Percentiles rank a stretch among this genome's conserved stretches.
Evolutionary conservation across 2,888 invertebrate species (phyloP).

Genomic region (Megaustenia siamemsis): DNA sequence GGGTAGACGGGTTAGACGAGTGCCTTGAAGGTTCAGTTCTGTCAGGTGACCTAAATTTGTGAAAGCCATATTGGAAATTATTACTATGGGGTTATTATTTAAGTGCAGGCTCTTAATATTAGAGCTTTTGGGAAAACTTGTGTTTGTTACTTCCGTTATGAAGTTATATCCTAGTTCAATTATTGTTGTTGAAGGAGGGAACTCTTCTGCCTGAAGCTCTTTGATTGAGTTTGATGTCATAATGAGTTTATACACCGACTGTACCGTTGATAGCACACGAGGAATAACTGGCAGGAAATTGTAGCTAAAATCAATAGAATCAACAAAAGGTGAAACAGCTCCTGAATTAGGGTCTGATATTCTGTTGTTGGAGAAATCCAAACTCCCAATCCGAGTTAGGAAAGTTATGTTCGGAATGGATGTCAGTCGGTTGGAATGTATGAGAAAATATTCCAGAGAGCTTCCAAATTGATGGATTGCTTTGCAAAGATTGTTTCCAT

Average conservation of each 20-base stretch:
- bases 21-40: not conserved
- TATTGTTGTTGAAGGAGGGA: not conserved
- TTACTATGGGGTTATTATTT: not conserved
- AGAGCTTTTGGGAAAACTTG: not conserved
- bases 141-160: not conserved
- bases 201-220: not conserved
- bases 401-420: not conserved
- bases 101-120: not conserved
- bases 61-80: not conserved
- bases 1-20: constrained; percentile 1
- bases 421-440: not conserved
- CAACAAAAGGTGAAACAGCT: not conserved
- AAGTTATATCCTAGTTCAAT: not conserved
- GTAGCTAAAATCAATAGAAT: not conserved
- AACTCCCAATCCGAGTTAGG: not conserved
- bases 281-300: not conserved
- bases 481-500: not conserved
- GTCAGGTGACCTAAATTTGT: not conserved
- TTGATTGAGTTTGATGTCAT: not conserved
- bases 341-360: not conserved
- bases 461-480: not conserved
- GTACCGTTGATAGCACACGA: not conserved
- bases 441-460: not conserved
- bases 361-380: not conserved
- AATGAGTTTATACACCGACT: not conserved